Percentiles rank a stretch among this genome's conserved stretches.
phyloP scores from a whole-genome alignment of 1,140 invertebrate genomes.

The Drosophila gunungcola region DNA sequence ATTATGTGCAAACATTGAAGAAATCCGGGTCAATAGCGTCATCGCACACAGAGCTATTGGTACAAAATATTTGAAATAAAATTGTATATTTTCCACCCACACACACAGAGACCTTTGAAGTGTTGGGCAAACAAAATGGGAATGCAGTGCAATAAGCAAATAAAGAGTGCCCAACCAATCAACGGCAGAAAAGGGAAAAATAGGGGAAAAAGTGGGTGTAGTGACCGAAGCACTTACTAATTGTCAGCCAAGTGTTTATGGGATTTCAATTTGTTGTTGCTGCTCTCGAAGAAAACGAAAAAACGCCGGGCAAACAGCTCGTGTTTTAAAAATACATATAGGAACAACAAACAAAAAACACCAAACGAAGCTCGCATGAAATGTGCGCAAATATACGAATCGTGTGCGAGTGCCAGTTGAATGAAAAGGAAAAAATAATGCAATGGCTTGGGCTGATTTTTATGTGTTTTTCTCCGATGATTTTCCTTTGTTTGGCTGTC shows the following conservation, averaged over 20 bases:
- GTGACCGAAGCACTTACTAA: constrained; percentile 64
- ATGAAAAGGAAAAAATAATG: constrained; percentile 14
- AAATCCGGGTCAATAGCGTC: constrained; percentile 28
- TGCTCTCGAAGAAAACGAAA: constrained; percentile 17
- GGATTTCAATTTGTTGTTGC: constrained; percentile 64
- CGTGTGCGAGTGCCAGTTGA: neutral
- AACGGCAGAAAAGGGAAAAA: neutral
- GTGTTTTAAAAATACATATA: constrained; percentile 71
- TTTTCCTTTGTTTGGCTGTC: constrained; percentile 41
- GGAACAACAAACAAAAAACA: constrained; percentile 23
- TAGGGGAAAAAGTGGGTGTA: constrained; percentile 16
- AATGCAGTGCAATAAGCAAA: constrained; percentile 54
- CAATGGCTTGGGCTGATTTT: constrained; percentile 45
- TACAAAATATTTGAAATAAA: constrained; percentile 37
- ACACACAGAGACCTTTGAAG: constrained; percentile 17
- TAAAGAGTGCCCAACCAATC: constrained; percentile 31
- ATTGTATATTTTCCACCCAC: constrained; percentile 44
- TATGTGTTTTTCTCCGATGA: constrained; percentile 38
- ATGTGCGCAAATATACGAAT: constrained; percentile 54
- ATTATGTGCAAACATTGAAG: constrained; percentile 31
- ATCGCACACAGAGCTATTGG: constrained; percentile 2
- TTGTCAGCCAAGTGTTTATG: constrained; percentile 74
- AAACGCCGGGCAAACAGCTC: constrained; percentile 17
- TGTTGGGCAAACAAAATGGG: constrained; percentile 54
- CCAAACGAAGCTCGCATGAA: constrained; percentile 38